Percentiles rank a stretch among this genome's conserved stretches.
Conservation (phyloP, 1,140 invertebrate species). For the Drosophila setifemur region DNA sequence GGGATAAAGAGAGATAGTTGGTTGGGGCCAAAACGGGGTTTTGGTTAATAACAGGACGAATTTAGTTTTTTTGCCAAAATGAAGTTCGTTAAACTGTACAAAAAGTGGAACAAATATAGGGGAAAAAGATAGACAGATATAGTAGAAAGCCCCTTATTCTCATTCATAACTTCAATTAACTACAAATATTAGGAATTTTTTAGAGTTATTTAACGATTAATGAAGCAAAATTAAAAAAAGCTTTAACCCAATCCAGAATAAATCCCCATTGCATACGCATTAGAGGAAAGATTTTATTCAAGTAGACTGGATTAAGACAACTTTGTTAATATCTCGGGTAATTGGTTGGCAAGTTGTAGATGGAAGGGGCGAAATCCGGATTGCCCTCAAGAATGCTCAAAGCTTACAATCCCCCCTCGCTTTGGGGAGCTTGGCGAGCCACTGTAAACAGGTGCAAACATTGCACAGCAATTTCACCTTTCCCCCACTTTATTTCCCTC, state of each 20-base stretch:
- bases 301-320: too few relatives aligned
- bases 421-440: neutral
- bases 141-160: too few relatives aligned
- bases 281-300: too few relatives aligned
- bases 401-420: constrained; percentile 4
- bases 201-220: too few relatives aligned
- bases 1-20: constrained; percentile 44
- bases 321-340: neutral
- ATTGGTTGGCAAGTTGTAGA: too few relatives aligned
- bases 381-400: neutral
- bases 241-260: neutral
- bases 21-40: neutral
- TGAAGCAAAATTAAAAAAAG: too few relatives aligned
- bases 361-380: neutral
- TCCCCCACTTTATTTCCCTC: neutral
- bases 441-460: constrained; percentile 19
- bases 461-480: constrained; percentile 15
- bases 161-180: too few relatives aligned
- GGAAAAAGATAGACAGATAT: too few relatives aligned
- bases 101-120: neutral
- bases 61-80: constrained; percentile 13
- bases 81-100: neutral
- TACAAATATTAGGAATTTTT: too few relatives aligned
- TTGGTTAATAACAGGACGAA: constrained; percentile 6
- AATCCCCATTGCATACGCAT: too few relatives aligned